Conservation (phyloP, 2,797 vertebrate genomes). For the Alca torda region DNA sequence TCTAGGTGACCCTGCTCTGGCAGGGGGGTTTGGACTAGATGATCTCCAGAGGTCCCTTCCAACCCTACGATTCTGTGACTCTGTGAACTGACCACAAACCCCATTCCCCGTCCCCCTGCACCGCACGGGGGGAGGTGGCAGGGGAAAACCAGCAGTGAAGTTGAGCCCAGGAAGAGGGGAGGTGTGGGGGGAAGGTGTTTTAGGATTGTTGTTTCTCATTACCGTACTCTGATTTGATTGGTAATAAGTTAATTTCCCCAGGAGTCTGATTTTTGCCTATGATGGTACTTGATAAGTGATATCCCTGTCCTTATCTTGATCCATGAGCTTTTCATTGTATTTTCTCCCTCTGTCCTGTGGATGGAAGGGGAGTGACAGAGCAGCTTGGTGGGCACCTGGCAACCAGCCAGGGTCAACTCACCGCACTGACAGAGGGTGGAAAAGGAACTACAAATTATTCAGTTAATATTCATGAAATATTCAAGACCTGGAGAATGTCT, state of each 20-base stretch:
- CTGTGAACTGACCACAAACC: neutral
- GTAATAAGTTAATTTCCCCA: neutral
- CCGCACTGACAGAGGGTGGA: neutral
- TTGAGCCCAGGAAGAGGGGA: neutral
- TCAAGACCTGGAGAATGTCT: neutral
- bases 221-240: neutral
- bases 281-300: neutral
- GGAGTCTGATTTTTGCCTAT: neutral
- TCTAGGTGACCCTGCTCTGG: too few species aligned
- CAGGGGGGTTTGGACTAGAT: too few species aligned
- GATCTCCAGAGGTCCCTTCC: too few species aligned
- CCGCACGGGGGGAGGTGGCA: rapidly evolving
- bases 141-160: neutral
- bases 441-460: neutral
- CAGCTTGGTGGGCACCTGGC: neutral
- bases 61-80: too few species aligned
- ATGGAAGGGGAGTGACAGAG: neutral
- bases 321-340: neutral
- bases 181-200: too few species aligned
- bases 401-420: neutral
- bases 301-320: too few species aligned
- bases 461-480: neutral
- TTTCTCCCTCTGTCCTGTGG: neutral
- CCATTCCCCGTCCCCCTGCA: rapidly evolving
- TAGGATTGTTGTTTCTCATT: neutral